A percentile compares a stretch with the other conserved stretches of the same genome.
These are phyloP conservation scores for Halichoeres trimaculatus DNA, from an alignment of 2,113 vertebrate genomes.

Conservation along the genomic window DNA sequence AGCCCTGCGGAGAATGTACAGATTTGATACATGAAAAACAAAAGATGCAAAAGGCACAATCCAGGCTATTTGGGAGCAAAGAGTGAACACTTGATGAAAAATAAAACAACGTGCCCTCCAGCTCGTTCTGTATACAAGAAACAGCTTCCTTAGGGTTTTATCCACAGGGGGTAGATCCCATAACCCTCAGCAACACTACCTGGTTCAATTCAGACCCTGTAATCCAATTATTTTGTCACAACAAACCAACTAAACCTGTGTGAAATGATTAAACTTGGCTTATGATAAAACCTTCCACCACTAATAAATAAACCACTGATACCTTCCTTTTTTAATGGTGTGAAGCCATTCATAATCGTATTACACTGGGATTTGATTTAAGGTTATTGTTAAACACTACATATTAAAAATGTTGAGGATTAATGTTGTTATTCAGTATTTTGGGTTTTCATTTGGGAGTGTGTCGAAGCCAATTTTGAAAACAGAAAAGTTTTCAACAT, in stretches of 20 bases:
- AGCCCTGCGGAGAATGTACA: conserved; percentile 70
- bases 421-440: conserved; percentile 57
- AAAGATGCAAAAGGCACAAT: conserved; percentile 52
- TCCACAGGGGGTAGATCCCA: conserved; percentile 62
- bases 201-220: conserved; percentile 65
- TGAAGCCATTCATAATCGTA: conserved; percentile 63
- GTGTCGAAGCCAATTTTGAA: conserved; percentile 43
- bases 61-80: conserved; percentile 44
- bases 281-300: conserved; percentile 63
- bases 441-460: not conserved
- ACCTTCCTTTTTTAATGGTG: conserved; percentile 44
- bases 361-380: conserved; percentile 66
- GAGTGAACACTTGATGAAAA: conserved; percentile 60
- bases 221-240: conserved; percentile 76
- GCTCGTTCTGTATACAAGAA: conserved; percentile 40
- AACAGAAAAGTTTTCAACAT: conserved; percentile 14
- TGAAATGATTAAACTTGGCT: conserved; percentile 75
- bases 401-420: conserved; percentile 69
- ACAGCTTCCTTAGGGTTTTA: conserved; percentile 58
- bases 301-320: conserved; percentile 56
- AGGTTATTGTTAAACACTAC: conserved; percentile 61
- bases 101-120: conserved; percentile 38
- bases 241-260: conserved; percentile 67
- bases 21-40: conserved; percentile 62
- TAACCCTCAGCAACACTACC: conserved; percentile 51